Evolutionary conservation across 1,140 invertebrate genomes (phyloP), one percentile per base, ranked within the genome.

Genomic region (Neuroterus valhalla): DNA sequence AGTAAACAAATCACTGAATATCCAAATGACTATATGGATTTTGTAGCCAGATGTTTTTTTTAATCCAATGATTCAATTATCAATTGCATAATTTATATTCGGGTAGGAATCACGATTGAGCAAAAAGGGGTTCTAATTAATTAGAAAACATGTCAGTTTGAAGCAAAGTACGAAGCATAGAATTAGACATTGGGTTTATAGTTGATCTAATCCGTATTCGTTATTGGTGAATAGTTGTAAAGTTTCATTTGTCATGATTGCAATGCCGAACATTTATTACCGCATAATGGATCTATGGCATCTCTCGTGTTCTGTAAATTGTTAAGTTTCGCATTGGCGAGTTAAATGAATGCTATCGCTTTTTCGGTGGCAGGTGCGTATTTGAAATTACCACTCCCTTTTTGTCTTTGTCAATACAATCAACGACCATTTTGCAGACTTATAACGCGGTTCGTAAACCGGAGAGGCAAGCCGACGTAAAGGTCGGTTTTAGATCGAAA

Each of bases 401-500:
- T 2, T 55, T 55, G 10, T 14, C 50, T 5, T 52, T 26, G 19
- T 0, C 52, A 26, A 55, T 26, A 23, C 21, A 26, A 55, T 14
- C 21, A 55, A 55, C 19, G 21, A 55, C 10, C 26, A 55, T 26
- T 55, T 55, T 55, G 10, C 52, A 55, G 52, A 55, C 15, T 23
- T 55, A 31, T 55, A 55, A 55, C 23, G 3, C 17, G 50, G 21
- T 21, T 52, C 17, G 50, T 26, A 52, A 52, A 8, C 4, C 11
- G 26, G 21, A 21, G 52, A 55, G 3, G 14, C 12, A 15, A 12
- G 52, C 21, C 21, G 52, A 38, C 31, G 31, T 38, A 8, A 38
- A 70, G 77, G 82, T 72, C 81, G 79, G 72, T 73, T 80, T 81
- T 76, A 78, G 77, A 85, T 85, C 80, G 19, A 71, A 82, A 74